Evolutionary conservation across 2,797 vertebrate genomes (phyloP).

Genomic region (Phyllotis vaccarum): DNA sequence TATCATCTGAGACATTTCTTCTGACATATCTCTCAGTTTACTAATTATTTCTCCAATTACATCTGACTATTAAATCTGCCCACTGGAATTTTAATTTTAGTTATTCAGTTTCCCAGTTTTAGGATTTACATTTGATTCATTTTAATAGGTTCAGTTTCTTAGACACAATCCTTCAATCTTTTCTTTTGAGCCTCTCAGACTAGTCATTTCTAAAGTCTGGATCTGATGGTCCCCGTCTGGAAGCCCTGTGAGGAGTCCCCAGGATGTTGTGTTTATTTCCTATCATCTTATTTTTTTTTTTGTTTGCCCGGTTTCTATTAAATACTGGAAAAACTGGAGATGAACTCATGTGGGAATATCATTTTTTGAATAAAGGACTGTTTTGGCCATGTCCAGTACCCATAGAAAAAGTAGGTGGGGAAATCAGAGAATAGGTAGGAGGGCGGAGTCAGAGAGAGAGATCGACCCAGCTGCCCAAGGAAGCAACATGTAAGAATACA

Average conservation of each 20-base stretch:
- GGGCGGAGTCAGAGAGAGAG: no score
- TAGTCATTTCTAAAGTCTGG: background rate
- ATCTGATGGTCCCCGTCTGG: background rate
- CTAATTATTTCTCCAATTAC: background rate
- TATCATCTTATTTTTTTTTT: background rate
- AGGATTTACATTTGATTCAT: conserved; percentile 1
- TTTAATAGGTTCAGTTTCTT: background rate
- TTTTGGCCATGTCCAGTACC: no score
- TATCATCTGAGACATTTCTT: background rate
- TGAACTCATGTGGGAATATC: no score
- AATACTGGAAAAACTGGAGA: background rate
- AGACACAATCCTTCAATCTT: background rate
- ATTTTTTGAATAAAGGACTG: no score
- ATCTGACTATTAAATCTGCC: background rate
- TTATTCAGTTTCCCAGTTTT: conserved; percentile 14
- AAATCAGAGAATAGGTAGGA: no score
- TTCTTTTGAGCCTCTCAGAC: background rate
- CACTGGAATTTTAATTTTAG: background rate
- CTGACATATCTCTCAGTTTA: background rate
- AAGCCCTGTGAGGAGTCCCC: background rate
- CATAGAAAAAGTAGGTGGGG: no score
- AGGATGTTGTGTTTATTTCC: background rate
- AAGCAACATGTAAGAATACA: no score
- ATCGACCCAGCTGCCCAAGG: no score
- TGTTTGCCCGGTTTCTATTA: background rate